Evolutionary conservation across 2,797 vertebrate genomes (phyloP).

Genomic region (Sebastes hubbsi): DNA sequence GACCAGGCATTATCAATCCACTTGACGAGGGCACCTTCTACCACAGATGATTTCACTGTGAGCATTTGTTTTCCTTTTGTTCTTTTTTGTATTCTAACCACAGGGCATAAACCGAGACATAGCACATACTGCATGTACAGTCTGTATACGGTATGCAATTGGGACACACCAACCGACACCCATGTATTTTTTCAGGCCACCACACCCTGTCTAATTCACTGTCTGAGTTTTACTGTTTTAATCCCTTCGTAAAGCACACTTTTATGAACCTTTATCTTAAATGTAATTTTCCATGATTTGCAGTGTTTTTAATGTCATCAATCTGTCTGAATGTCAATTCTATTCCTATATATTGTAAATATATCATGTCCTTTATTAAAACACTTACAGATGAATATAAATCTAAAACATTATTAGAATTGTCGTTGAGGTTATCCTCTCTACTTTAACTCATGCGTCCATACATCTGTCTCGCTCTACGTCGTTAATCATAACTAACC

Average conservation of each 20-base stretch:
- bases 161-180: neutral
- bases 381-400: neutral
- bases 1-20: too few species aligned
- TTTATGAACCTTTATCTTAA: neutral
- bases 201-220: constrained; percentile 1
- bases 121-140: neutral
- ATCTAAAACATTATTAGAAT: neutral
- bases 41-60: too few species aligned
- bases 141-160: neutral
- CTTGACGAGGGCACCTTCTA: too few species aligned
- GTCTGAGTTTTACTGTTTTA: neutral
- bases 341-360: neutral
- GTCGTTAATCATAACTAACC: neutral
- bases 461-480: neutral
- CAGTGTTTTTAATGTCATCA: neutral
- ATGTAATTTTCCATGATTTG: neutral
- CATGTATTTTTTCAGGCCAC: neutral
- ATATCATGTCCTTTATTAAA: neutral
- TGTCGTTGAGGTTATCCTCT: neutral
- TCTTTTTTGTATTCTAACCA: neutral
- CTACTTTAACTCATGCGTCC: neutral
- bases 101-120: neutral
- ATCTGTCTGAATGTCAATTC: neutral
- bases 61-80: too few species aligned
- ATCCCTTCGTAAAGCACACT: neutral